Evolutionary conservation across 2,113 vertebrate genomes (phyloP).

Genomic region (Pyxicephalus adspersus): DNA sequence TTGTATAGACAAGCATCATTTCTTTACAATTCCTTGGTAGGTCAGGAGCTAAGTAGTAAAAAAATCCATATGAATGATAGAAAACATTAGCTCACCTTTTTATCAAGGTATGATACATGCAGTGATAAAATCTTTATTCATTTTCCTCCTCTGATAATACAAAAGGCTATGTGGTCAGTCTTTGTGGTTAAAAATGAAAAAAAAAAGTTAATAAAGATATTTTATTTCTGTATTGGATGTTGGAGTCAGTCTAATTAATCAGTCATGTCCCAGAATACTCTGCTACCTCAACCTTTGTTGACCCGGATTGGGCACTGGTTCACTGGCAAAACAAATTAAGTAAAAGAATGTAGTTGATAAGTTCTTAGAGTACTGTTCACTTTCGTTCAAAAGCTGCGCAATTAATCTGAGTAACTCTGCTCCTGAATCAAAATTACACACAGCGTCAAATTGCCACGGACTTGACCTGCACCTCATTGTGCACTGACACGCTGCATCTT

Average conservation of each 20-base stretch:
- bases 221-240: background rate
- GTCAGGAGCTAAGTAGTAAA: too few species aligned
- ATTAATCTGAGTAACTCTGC: conserved; percentile 45
- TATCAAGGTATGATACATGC: too few species aligned
- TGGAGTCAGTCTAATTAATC: conserved; percentile 30
- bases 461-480: conserved; percentile 50
- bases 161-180: background rate
- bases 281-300: conserved; percentile 14
- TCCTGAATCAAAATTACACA: conserved; percentile 43
- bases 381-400: conserved; percentile 40
- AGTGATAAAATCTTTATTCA: too few species aligned
- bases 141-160: background rate
- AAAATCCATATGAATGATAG: too few species aligned
- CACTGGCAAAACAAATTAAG: conserved; percentile 47
- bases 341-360: conserved; percentile 36
- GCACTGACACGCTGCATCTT: conserved; percentile 48
- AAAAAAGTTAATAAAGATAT: background rate
- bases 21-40: too few species aligned
- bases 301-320: conserved; percentile 39
- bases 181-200: background rate
- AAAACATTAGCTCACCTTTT: too few species aligned
- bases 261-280: conserved; percentile 26
- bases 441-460: conserved; percentile 44
- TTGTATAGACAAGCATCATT: too few species aligned
- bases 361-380: background rate